These are phyloP conservation scores for Homarus americanus DNA, from an alignment of 1,140 invertebrate species.

Conservation along the genomic window DNA sequence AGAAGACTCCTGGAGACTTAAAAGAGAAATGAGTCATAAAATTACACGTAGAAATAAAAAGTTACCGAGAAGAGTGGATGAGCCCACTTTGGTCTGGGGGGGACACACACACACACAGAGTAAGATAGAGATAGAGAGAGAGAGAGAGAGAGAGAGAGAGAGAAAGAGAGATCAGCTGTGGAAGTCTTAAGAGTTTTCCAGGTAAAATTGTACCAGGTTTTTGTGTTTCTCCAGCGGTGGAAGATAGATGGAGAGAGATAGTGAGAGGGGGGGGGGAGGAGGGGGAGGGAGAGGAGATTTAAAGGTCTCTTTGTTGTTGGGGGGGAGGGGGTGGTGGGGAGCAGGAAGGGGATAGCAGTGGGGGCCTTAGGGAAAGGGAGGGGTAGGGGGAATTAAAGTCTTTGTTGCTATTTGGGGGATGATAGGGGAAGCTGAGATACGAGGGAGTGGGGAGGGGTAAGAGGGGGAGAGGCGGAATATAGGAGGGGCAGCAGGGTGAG, in stretches of 20 bases:
- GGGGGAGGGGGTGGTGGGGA: background rate
- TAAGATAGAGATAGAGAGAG: too few species aligned
- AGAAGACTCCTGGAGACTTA: background rate
- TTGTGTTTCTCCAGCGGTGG: too few species aligned
- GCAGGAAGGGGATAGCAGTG: background rate
- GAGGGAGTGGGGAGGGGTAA: too few species aligned
- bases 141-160: background rate
- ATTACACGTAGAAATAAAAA: background rate
- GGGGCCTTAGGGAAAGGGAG: background rate
- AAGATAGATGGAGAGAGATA: background rate
- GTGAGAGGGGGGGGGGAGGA: constrained; percentile 6
- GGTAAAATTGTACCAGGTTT: too few species aligned
- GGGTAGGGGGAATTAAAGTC: background rate
- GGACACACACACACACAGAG: too few species aligned
- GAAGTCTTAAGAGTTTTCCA: too few species aligned
- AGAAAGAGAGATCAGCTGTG: too few species aligned
- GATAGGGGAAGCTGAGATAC: too few species aligned
- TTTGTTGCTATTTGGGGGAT: too few species aligned
- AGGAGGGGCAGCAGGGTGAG: background rate
- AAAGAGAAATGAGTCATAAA: constrained; percentile 4
- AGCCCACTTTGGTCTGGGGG: background rate
- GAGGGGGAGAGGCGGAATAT: background rate
- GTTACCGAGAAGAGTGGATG: background rate
- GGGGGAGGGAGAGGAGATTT: background rate
- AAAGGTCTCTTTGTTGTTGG: too few species aligned